Percentiles rank a stretch among this genome's conserved stretches.
These are phyloP conservation scores for Paguma larvata DNA, from an alignment of 2,797 vertebrate genomes.

Conservation along the genomic window DNA sequence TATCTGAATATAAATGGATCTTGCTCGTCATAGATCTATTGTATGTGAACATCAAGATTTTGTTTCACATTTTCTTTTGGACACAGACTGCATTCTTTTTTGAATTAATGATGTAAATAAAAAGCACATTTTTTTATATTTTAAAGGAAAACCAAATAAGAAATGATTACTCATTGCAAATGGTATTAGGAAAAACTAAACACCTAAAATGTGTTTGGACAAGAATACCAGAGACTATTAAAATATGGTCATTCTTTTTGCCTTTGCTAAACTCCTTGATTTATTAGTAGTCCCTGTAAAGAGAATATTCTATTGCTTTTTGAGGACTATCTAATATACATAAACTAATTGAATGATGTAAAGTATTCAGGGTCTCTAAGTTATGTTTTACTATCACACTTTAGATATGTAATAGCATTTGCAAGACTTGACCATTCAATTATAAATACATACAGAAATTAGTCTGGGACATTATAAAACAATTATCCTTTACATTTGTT, in stretches of 20 bases:
- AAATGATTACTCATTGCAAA: conserved; percentile 67
- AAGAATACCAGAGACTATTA: neutral
- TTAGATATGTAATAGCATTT: conserved; percentile 62
- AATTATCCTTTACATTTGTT: conserved; percentile 81
- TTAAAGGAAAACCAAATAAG: conserved; percentile 59
- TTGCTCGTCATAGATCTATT: neutral
- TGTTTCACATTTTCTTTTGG: neutral
- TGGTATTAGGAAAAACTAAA: conserved; percentile 40
- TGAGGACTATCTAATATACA: conserved; percentile 22
- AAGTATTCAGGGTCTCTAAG: conserved; percentile 56
- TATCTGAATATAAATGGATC: neutral
- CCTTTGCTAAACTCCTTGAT: conserved; percentile 67
- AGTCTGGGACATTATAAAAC: conserved; percentile 77
- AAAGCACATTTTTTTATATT: conserved; percentile 39
- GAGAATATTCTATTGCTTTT: conserved; percentile 1
- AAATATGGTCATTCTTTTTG: neutral
- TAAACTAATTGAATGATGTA: conserved; percentile 54
- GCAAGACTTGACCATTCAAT: conserved; percentile 76
- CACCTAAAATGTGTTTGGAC: conserved; percentile 45
- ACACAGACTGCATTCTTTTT: neutral
- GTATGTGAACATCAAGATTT: neutral
- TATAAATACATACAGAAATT: conserved; percentile 74
- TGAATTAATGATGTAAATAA: conserved; percentile 17
- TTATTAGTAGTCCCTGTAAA: conserved; percentile 57
- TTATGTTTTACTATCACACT: conserved; percentile 58